Percentiles rank a stretch among this genome's conserved stretches.
phyloP scores from a whole-genome alignment of 2,888 invertebrate genomes.

The Panopea generosa region DNA sequence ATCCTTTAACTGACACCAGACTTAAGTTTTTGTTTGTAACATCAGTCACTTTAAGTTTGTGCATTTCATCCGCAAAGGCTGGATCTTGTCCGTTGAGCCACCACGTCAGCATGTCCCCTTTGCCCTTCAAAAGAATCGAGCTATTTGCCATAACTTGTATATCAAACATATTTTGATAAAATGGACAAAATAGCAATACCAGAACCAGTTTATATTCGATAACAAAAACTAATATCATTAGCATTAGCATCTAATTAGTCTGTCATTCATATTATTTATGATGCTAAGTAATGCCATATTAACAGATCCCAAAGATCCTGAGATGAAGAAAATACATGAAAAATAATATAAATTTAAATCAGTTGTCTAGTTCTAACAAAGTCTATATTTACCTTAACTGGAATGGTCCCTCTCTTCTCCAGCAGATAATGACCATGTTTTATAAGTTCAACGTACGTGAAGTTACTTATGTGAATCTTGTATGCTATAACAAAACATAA shows the following conservation, averaged over 20 bases:
- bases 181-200: too few relatives aligned
- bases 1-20: constrained; percentile 9
- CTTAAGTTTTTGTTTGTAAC: constrained; percentile 19
- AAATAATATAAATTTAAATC: too few relatives aligned
- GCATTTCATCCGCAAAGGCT: neutral
- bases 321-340: too few relatives aligned
- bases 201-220: too few relatives aligned
- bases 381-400: constrained; percentile 79
- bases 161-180: too few relatives aligned
- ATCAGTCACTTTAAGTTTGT: neutral
- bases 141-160: too few relatives aligned
- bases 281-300: too few relatives aligned
- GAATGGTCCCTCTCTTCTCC: constrained; percentile 72
- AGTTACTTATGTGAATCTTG: constrained; percentile 77
- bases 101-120: constrained; percentile 76
- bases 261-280: too few relatives aligned
- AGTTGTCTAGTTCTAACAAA: too few relatives aligned
- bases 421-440: constrained; percentile 66
- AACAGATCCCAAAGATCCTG: too few relatives aligned
- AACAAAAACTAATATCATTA: too few relatives aligned
- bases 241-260: too few relatives aligned
- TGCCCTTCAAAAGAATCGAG: constrained; percentile 67
- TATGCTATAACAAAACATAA: constrained; percentile 69
- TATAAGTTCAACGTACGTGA: constrained; percentile 70
- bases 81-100: constrained; percentile 64